Conservation (phyloP, 2,888 invertebrate genomes). For the Hirtodrosophila histrioides region DNA sequence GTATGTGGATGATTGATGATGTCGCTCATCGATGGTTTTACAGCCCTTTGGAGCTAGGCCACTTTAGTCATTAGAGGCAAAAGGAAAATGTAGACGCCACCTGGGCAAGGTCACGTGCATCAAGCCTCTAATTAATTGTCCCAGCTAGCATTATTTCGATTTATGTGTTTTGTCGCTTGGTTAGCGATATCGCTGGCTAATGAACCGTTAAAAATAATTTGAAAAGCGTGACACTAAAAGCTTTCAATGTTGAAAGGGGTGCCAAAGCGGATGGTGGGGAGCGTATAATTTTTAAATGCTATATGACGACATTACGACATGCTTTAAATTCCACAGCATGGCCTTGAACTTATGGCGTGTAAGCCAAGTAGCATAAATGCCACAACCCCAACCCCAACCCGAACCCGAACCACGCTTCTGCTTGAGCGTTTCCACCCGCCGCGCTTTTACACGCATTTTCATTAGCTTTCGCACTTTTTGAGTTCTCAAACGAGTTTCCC, state of each 20-base stretch:
- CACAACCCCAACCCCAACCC: slow-evolving; percentile 3
- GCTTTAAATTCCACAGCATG: slow-evolving; percentile 41
- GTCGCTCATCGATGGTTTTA: slow-evolving; percentile 37
- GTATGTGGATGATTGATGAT: slow-evolving; percentile 50
- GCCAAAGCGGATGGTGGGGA: too few relatives aligned
- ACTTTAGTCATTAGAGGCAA: slow-evolving; percentile 39
- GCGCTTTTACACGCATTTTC: slow-evolving; percentile 58
- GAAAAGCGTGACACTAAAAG: slow-evolving; percentile 47
- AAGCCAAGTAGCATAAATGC: slow-evolving; percentile 32
- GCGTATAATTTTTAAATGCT: slow-evolving; percentile 6
- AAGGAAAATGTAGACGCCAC: slow-evolving; percentile 6
- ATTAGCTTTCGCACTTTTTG: slow-evolving; percentile 58
- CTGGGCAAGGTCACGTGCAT: slow-evolving; percentile 45
- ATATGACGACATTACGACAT: slow-evolving; percentile 7
- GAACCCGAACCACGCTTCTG: background rate
- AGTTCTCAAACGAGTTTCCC: slow-evolving; percentile 42
- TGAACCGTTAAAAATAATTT: slow-evolving; percentile 44
- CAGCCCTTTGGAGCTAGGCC: slow-evolving; percentile 6
- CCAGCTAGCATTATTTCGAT: slow-evolving; percentile 24
- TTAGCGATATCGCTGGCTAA: slow-evolving; percentile 15
- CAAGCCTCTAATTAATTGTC: slow-evolving; percentile 42
- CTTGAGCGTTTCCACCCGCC: slow-evolving; percentile 14
- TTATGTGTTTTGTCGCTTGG: slow-evolving; percentile 29
- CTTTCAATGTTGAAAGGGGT: background rate
- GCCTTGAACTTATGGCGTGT: slow-evolving; percentile 68